These are phyloP conservation scores for Denticeps clupeoides DNA, from an alignment of 2,797 vertebrate species.

Conservation along the genomic window DNA sequence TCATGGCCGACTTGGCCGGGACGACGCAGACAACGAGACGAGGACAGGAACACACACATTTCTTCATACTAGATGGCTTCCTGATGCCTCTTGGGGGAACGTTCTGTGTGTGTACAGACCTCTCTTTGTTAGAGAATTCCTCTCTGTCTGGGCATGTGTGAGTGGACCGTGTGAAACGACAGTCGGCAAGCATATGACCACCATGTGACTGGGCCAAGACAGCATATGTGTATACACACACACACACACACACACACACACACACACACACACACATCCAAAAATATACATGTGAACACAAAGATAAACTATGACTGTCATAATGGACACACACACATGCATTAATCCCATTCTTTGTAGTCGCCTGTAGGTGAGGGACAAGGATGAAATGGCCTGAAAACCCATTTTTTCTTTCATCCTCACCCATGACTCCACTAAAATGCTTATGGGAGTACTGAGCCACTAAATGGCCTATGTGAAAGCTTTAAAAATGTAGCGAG, in stretches of 20 bases:
- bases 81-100: not conserved
- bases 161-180: conserved; percentile 12
- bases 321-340: not conserved
- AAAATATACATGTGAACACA: not conserved
- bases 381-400: no score
- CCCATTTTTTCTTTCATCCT: no score
- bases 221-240: not conserved
- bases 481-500: not conserved
- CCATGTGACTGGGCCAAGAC: conserved; percentile 19
- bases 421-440: no score
- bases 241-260: not conserved
- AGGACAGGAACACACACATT: not conserved
- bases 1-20: no score
- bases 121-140: not conserved
- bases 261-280: not conserved
- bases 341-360: no score
- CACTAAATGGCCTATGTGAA: not conserved
- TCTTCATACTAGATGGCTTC: not conserved
- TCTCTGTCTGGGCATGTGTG: conserved; percentile 8
- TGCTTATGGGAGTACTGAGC: not conserved
- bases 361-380: not conserved
- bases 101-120: conserved; percentile 12
- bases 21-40: not conserved
- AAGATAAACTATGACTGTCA: not conserved
- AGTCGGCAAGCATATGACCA: conserved; percentile 23